These are phyloP conservation scores for Andrena dorsata DNA, from an alignment of 2,888 invertebrate genomes.

Conservation along the genomic window DNA sequence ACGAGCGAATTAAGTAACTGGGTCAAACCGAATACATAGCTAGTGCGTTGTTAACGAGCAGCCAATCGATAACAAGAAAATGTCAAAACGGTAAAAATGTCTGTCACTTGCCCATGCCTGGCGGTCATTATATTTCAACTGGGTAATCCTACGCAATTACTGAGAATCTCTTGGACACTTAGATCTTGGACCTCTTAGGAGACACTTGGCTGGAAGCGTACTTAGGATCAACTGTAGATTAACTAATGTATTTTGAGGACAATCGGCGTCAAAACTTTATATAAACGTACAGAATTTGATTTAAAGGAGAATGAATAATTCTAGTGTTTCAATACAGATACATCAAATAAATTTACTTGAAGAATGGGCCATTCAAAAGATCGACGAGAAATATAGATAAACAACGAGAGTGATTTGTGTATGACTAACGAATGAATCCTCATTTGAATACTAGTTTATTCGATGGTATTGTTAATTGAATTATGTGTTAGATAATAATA, in stretches of 20 bases:
- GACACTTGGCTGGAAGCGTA: background rate
- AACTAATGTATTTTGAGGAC: background rate
- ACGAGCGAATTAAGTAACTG: constrained; percentile 64
- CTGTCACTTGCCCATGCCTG: constrained; percentile 49
- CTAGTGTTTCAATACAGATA: background rate
- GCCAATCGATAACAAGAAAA: constrained; percentile 67
- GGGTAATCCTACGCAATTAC: constrained; percentile 51
- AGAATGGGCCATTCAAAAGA: too few species aligned
- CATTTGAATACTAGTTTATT: too few species aligned
- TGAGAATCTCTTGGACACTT: background rate
- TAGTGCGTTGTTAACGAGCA: constrained; percentile 66
- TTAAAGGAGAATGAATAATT: too few species aligned
- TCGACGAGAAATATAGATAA: too few species aligned
- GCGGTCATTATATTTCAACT: constrained; percentile 37
- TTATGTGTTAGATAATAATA: too few species aligned
- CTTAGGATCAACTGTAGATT: background rate
- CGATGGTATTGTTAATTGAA: too few species aligned
- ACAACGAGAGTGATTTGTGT: too few species aligned
- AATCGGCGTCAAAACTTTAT: background rate
- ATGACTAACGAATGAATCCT: too few species aligned
- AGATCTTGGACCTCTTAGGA: background rate
- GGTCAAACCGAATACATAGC: constrained; percentile 52
- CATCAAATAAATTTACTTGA: too few species aligned
- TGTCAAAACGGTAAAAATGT: constrained; percentile 63
- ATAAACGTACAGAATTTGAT: background rate